Percentiles rank a stretch among this genome's conserved stretches.
Evolutionary conservation across 37 sponge, comb jelly and placozoan species (phyloP).

Genomic region (Axinella damicornis): DNA sequence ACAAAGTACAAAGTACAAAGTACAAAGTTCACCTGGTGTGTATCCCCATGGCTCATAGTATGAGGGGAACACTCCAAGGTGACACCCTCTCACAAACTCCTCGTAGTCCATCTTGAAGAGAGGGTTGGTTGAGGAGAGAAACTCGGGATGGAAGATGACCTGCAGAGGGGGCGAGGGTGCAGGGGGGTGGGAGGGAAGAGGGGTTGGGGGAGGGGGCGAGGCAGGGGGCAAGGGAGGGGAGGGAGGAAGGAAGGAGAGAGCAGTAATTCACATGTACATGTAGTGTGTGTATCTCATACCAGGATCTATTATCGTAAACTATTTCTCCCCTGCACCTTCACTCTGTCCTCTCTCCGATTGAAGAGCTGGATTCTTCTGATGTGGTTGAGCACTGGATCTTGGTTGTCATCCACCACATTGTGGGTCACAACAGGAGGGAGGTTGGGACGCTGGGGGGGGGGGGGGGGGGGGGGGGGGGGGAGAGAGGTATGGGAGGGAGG

Average conservation of each 20-base stretch:
- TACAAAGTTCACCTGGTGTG: slow-evolving; percentile 85
- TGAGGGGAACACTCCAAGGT: slow-evolving; percentile 99
- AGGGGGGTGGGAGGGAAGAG: background rate
- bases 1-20: background rate
- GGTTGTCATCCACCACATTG: slow-evolving; percentile 77
- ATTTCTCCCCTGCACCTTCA: slow-evolving; percentile 87
- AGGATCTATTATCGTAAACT: too few relatives aligned
- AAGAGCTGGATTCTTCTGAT: slow-evolving; percentile 90
- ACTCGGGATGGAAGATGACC: slow-evolving; percentile 98
- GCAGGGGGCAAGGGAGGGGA: background rate
- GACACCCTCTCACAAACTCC: slow-evolving; percentile 98
- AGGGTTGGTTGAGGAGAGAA: slow-evolving; percentile 96
- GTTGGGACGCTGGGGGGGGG: slow-evolving; percentile 48
- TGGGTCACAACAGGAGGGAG: slow-evolving; percentile 95
- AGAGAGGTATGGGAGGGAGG: too few relatives aligned
- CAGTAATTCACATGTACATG: background rate
- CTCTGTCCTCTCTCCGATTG: slow-evolving; percentile 88
- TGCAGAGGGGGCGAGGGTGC: slow-evolving; percentile 34
- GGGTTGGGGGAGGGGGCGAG: background rate
- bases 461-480: slow-evolving; percentile 4
- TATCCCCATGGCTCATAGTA: slow-evolving; percentile 99
- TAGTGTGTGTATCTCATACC: too few relatives aligned
- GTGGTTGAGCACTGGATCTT: slow-evolving; percentile 85
- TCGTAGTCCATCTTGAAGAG: slow-evolving; percentile 97
- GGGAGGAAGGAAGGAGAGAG: background rate